Evolutionary conservation across 1,140 invertebrate species (phyloP).

Genomic region (Muscidifurax raptorellus): DNA sequence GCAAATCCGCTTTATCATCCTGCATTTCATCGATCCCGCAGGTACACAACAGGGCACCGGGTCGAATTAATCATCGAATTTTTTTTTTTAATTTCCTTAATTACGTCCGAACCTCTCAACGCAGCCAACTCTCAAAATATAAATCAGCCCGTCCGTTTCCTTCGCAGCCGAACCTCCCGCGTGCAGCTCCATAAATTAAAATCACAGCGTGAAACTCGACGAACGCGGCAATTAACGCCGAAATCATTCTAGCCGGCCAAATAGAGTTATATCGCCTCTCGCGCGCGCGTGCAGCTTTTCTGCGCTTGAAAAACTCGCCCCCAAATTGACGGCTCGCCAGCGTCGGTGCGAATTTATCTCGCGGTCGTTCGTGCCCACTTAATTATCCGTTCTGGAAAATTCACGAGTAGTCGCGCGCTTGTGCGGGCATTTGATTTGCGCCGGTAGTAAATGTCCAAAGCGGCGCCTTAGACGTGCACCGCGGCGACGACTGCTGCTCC

Average conservation of each 20-base stretch:
- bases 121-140: not conserved
- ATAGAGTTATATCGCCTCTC: not conserved
- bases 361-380: conserved; percentile 24
- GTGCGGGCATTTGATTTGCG: conserved; percentile 23
- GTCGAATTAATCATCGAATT: too few relatives aligned
- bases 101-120: not conserved
- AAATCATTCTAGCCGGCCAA: conserved; percentile 26
- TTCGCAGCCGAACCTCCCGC: not conserved
- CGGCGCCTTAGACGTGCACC: not conserved
- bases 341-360: conserved; percentile 31
- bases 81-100: not conserved
- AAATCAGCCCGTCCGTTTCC: not conserved
- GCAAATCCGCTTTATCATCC: too few relatives aligned
- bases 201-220: not conserved
- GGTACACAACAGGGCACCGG: too few relatives aligned
- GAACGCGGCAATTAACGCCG: conserved; percentile 7
- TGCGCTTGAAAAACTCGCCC: not conserved
- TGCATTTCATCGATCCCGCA: too few relatives aligned
- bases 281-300: not conserved
- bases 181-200: conserved; percentile 22
- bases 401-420: not conserved
- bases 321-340: conserved; percentile 20
- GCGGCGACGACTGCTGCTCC: not conserved
- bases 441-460: conserved; percentile 17
- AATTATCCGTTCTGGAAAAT: conserved; percentile 44